A percentile compares a stretch with the other conserved stretches of the same genome.
Evolutionary conservation across 2,113 vertebrate species (phyloP).

Genomic region (Corythaeola cristata): DNA sequence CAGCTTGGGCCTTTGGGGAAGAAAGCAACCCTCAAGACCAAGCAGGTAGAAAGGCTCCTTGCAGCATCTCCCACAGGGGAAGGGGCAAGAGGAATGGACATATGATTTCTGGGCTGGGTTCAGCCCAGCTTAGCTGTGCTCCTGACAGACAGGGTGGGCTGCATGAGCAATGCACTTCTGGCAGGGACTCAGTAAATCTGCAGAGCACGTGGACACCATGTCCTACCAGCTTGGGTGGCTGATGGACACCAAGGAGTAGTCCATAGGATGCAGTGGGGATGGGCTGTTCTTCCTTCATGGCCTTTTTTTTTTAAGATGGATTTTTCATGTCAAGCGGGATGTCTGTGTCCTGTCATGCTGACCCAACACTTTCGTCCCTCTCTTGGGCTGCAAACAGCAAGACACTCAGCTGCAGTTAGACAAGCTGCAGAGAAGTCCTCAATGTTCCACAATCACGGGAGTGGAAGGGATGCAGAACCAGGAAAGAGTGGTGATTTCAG

Average conservation of each 20-base stretch:
- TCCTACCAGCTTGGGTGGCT: neutral
- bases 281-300: neutral
- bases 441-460: neutral
- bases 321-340: neutral
- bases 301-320: neutral
- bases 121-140: neutral
- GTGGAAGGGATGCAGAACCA: neutral
- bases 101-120: neutral
- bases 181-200: neutral
- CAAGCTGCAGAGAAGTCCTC: neutral
- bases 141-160: neutral
- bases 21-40: neutral
- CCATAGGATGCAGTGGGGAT: neutral
- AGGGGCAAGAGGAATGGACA: accelerated
- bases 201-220: accelerated
- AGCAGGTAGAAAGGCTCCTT: neutral
- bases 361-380: neutral
- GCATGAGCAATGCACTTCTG: neutral
- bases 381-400: neutral
- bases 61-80: neutral
- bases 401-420: neutral
- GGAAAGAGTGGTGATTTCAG: neutral
- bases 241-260: neutral
- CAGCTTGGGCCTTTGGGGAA: neutral
- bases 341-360: neutral